Base-by-base conservation (phyloP, 2,888 invertebrate species). In the Zygaena filipendulae region DNA sequence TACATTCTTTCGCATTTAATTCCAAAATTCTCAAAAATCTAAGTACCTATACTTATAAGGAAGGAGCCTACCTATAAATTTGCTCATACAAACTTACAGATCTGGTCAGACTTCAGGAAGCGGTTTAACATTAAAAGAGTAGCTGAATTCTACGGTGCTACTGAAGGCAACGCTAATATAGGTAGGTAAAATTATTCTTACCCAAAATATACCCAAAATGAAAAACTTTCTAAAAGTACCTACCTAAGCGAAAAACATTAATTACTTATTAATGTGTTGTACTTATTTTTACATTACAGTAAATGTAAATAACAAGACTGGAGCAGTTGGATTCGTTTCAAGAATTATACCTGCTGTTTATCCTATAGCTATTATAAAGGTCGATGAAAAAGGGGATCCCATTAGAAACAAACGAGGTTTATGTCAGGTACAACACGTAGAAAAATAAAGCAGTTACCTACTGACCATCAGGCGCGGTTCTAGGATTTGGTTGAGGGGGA, bases 151-250 rank as follows among this genome's bases (percentile, higher is more conserved):
- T 98, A 98, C 58, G 98, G 97, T 2, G 95, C 97, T 9, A 98
- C 97, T 0, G 97, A 98, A 81, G 97, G 97, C 52, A 99, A 98
- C 59, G 96, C 97, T 3, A 98, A 96, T 59, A 94, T 98, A 38
- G 87, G 91, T 91, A 71, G 70, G 38, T 33, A 11, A 13, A 23
- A 16, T n/a, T n/a, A 10, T 12, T 12, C n/a, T n/a, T n/a, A n/a
- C n/a, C n/a, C n/a, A n/a, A n/a, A n/a, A n/a, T n/a, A n/a, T n/a
- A n/a, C n/a, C n/a, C n/a, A n/a, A 21, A 11, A 21, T 9, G 12
- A 16, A 7, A 13, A 25, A 21, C 9, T 11, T 5, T 26, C 4
- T 19, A 25, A 11, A 16, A 24, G 5, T 8, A 13, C 16, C 16
- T 4, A 16, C 16, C 16, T 16, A 16, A 16, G n/a, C n/a, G n/a